Base-by-base conservation (phyloP, 2,113 vertebrate genomes). In the Scopus umbretta region DNA sequence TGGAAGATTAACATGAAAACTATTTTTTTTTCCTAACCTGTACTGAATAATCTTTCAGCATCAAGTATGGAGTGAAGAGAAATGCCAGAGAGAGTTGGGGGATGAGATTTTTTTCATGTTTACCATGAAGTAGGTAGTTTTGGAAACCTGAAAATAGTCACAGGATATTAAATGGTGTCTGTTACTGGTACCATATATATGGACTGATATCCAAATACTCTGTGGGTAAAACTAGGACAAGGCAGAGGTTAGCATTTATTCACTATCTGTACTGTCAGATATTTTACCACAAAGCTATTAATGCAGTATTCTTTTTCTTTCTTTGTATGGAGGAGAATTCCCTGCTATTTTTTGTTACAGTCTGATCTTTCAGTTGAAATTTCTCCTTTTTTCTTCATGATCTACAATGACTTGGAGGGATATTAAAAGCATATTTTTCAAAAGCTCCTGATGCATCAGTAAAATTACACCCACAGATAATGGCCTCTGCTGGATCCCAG, bases 341-440 rank as follows among this genome's bases (percentile, higher is more conserved):
- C 16, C 61, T 80, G 18, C 2, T 68, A 8, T 14, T 61, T 94
- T 78, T 61, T 81, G 6, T 65, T 63, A 27, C 9, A 50, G 2
- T 32, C 21, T 62, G 30, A 36, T 63, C 80, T 88, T 92, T 68
- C 7, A 38, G 8, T 36, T 65, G 36, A 71, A 55, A 53, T 67
- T 4, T 47, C 0, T 29, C 7, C 3, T 20, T 38, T 36, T 50
- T 12, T 21, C 38, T 26, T 3, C 2, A 10, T 34, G 5, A 21
- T 58, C n/a, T 63, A 13, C 9, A 74, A 8, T 63, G 34, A 65
- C 13, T 74, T 42, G 7, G 10, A 81, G 5, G 6, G 5, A 50
- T 62, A 72, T 55, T 79, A 63, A 88, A 92, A 75, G 3, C 10
- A 18, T 34, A 26, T 43, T 43, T 87, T 93, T 92, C 43, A 68